A percentile compares a stretch with the other conserved stretches of the same genome.
Evolutionary conservation across 1,140 invertebrate genomes (phyloP).

Genomic region (Sitophilus oryzae): DNA sequence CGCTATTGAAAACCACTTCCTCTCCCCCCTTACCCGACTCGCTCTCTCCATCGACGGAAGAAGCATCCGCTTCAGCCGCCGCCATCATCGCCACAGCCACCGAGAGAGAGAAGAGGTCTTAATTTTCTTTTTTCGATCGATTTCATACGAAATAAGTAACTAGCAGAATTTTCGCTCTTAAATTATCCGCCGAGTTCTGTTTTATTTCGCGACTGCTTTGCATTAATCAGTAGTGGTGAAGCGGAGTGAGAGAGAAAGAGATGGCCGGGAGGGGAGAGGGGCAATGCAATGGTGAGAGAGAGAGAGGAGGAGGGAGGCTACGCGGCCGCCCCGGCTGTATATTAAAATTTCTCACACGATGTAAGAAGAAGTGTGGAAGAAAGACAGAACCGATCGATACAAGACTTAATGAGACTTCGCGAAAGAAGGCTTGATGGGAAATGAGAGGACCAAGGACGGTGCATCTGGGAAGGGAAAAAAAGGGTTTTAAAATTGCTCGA

Average conservation of each 20-base stretch:
- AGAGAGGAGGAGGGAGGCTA: slow-evolving; percentile 11
- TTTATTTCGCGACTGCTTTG: slow-evolving; percentile 29
- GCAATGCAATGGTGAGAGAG: slow-evolving; percentile 18
- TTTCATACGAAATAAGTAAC: slow-evolving; percentile 8
- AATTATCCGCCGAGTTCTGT: slow-evolving; percentile 27
- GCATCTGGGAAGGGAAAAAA: slow-evolving; percentile 5
- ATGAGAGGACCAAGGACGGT: slow-evolving; percentile 25
- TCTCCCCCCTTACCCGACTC: not conserved
- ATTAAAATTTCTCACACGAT: slow-evolving; percentile 30
- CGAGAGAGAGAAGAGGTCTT: not conserved
- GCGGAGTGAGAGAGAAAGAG: slow-evolving; percentile 6
- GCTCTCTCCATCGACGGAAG: not conserved
- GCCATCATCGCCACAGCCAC: not conserved
- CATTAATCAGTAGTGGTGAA: slow-evolving; percentile 28
- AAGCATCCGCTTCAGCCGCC: too few species aligned
- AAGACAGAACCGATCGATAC: slow-evolving; percentile 29
- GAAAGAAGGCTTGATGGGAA: slow-evolving; percentile 28
- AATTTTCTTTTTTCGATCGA: slow-evolving; percentile 1
- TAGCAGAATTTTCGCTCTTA: slow-evolving; percentile 23
- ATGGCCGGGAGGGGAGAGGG: not conserved
- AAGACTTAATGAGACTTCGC: slow-evolving; percentile 28
- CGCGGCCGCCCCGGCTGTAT: slow-evolving; percentile 22
- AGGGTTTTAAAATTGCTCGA: too few species aligned
- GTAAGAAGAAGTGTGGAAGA: slow-evolving; percentile 29
- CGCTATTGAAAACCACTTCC: too few species aligned